Evolutionary conservation across 1,140 invertebrate genomes (phyloP), one percentile per base, ranked within the genome.

Genomic region (Linepithema humile): DNA sequence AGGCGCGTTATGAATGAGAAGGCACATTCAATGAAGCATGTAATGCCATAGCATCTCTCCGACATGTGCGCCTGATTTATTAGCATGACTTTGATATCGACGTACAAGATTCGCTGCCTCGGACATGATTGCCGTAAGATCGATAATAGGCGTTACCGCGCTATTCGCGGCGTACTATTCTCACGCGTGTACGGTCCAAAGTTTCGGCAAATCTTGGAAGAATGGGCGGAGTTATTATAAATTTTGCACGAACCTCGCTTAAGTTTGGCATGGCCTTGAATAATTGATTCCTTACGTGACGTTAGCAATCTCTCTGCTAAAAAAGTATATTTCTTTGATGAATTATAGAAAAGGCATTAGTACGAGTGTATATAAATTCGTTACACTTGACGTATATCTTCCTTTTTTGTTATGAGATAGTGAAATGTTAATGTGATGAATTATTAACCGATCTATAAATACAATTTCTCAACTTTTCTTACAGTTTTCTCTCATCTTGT

Each of bases 91-190:
- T n/a, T n/a, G n/a, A 0, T 50, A 53, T 53, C 20, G 17, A 50
- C 2, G 29, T 67, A 78, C 7, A 38, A 50, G 20, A 50, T 23
- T 4, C 70, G 26, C 40, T 75, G 57, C 40, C 55, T 40, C 3
- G 35, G 20, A 32, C 59, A 38, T 4, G 40, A 77, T 45, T 45
- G 17, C n/a, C 17, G 10, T 20, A 4, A 1, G 17, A 69, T 78
- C 32, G 32, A 78, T 55, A 69, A 55, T 40, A 69, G 64, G 45
- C 48, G 64, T 78, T 69, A 55, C 64, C 23, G 20, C 7, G 35
- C 69, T 69, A 69, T 78, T 69, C 55, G 40, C 26, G 35, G 6
- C 10, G 45, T 78, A 78, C 69, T 78, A 35, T 78, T 40, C 48
- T 55, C 23, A 77, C 15, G 12, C 17, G n/a, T n/a, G n/a, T n/a